These are phyloP conservation scores for Podilymbus podiceps DNA, from an alignment of 2,113 vertebrate genomes.

Conservation along the genomic window DNA sequence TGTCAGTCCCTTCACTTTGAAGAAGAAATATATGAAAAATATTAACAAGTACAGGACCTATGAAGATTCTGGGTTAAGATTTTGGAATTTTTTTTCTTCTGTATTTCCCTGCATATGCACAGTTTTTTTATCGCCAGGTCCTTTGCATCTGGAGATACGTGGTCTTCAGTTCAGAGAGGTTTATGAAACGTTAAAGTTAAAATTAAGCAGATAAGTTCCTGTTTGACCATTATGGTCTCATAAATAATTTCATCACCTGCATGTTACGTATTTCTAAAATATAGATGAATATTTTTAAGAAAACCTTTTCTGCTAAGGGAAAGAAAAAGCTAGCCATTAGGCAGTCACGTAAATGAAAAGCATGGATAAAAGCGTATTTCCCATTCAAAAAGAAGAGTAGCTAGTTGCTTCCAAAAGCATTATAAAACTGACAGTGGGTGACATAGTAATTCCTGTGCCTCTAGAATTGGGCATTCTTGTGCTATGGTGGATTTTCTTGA, in stretches of 20 bases:
- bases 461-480: neutral
- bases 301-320: neutral
- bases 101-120: rapidly evolving
- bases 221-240: neutral
- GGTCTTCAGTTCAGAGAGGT: neutral
- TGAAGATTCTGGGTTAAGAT: neutral
- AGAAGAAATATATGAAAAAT: neutral
- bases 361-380: neutral
- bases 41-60: neutral
- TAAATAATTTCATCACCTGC: neutral
- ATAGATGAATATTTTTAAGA: neutral
- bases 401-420: neutral
- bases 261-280: neutral
- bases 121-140: neutral
- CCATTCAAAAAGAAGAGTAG: neutral
- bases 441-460: neutral
- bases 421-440: neutral
- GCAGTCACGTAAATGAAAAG: neutral
- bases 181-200: neutral
- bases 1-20: neutral
- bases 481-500: too few relatives aligned
- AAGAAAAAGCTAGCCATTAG: neutral
- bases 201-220: neutral
- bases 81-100: neutral
- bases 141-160: neutral